Percentiles rank a stretch among this genome's conserved stretches.
Evolutionary conservation across 2,113 vertebrate genomes (phyloP).

Genomic region (Condylura cristata): DNA sequence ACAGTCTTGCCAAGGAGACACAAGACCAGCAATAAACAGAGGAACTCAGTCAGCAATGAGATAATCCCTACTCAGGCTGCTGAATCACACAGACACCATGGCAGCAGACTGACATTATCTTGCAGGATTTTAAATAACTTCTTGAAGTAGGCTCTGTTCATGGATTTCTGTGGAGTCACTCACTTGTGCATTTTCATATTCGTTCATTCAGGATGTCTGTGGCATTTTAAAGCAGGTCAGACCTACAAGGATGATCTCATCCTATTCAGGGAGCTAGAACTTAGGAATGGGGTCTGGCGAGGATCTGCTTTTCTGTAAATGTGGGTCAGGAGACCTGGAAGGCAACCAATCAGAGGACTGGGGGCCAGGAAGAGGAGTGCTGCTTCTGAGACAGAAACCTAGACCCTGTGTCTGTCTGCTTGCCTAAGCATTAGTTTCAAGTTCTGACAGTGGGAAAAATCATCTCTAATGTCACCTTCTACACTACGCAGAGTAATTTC

Average conservation of each 20-base stretch:
- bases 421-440: not conserved
- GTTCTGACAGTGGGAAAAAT: not conserved
- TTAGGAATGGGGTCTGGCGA: not conserved
- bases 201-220: constrained; percentile 54
- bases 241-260: constrained; percentile 68
- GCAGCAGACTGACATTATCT: constrained; percentile 57
- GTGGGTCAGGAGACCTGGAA: not conserved
- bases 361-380: not conserved
- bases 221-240: not conserved
- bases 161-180: constrained; percentile 73
- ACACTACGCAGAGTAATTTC: not conserved
- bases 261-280: not conserved
- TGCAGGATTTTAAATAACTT: constrained; percentile 60
- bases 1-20: not conserved
- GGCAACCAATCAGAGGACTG: not conserved
- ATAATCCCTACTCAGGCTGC: constrained; percentile 59
- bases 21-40: constrained; percentile 8
- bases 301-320: not conserved
- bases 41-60: constrained; percentile 71
- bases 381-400: not conserved
- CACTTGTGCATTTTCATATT: constrained; percentile 10
- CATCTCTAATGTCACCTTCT: not conserved
- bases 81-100: constrained; percentile 55
- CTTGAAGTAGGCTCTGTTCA: constrained; percentile 53
- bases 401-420: not conserved